Base-by-base conservation (phyloP, 2,888 invertebrate genomes). In the Andrena hattorfiana region DNA sequence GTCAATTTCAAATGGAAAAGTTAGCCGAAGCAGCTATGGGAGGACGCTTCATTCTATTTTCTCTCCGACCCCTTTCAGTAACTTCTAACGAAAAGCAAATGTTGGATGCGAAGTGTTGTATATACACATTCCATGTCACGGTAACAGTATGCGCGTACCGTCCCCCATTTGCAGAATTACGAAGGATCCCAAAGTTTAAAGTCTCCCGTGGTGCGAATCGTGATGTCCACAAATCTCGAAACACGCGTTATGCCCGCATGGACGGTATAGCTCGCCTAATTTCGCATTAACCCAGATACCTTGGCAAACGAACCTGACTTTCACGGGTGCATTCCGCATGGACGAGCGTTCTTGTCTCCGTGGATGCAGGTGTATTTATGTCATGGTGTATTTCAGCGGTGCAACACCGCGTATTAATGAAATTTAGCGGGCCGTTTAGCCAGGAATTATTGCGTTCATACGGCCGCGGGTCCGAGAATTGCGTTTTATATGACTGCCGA, bases 201-300 rank as follows among this genome's bases (percentile, higher is more conserved):
- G 23, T 56, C 10, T 26, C 23, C 2, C 20, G 1, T 2, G 23
- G 4, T 5, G 23, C 23, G 23, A n/a, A 67, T 48, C 28, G n/a
- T 3, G n/a, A 42, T 35, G 35, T 60, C 20, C 32, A 20, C 8
- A 20, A 60, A 10, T 49, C 30, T 7, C 1, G 49, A 49, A 70
- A 78, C 72, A 59, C 60, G 51, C 68, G 59, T 63, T 73, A 77
- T 13, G 30, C 28, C 26, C 59, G 23, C 60, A 56, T 23, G 8
- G 66, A 69, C 23, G 32, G 48, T 67, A 69, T 26, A 74, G 54
- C 56, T 84, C 70, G 78, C 75, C 83, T 83, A 87, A 88, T 81
- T 87, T 88, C 83, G 86, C 82, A 83, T 89, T 87, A 89, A 86
- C 84, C 83, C 67, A 86, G 80, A 89, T 86, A 85, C 84, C 83